Evolutionary conservation across 2,113 vertebrate species (phyloP).

Genomic region (sheep (Ovis aries)): DNA sequence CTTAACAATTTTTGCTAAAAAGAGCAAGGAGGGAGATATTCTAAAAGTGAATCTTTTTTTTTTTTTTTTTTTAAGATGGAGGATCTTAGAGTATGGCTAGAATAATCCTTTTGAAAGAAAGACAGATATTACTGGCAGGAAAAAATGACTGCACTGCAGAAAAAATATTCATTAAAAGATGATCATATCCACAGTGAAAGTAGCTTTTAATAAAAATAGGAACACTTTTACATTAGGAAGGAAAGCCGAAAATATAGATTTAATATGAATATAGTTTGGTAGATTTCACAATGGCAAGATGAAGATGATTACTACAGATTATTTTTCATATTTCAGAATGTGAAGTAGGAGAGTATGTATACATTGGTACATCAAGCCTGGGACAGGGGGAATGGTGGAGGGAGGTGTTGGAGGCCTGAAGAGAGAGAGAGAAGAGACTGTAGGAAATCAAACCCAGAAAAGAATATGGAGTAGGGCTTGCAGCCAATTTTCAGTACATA

Average conservation of each 20-base stretch:
- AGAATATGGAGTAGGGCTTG: neutral
- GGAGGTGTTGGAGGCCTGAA: neutral
- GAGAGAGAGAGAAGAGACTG: neutral
- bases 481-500: neutral
- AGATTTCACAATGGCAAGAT: neutral
- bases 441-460: neutral
- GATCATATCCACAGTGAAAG: neutral
- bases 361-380: neutral
- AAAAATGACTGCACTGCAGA: neutral
- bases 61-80: neutral
- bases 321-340: neutral
- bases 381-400: neutral
- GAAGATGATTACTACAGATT: neutral
- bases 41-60: neutral
- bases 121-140: neutral
- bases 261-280: neutral
- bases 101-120: neutral
- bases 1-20: neutral
- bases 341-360: neutral
- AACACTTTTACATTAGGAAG: neutral
- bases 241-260: neutral
- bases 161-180: neutral
- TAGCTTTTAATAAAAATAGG: neutral
- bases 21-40: neutral
- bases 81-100: neutral